These are phyloP conservation scores for Anarhynchus alexandrinus DNA, from an alignment of 2,113 vertebrate genomes.

Conservation along the genomic window DNA sequence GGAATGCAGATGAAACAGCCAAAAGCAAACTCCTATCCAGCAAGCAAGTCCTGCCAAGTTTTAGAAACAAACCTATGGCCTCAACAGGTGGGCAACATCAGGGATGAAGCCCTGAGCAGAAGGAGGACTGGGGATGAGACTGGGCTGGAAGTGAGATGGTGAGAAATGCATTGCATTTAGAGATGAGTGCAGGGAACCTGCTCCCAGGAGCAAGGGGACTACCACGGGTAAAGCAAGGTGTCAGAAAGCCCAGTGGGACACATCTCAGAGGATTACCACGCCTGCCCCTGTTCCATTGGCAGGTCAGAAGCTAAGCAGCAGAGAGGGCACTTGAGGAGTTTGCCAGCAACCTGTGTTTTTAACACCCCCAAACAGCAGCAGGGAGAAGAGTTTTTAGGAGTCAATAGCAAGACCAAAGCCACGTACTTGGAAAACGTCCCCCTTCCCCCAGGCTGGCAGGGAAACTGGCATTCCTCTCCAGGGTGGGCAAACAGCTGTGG, in stretches of 20 bases:
- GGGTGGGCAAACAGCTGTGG: conserved; percentile 51
- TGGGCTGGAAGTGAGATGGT: neutral
- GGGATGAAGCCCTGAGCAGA: neutral
- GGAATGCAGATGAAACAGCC: neutral
- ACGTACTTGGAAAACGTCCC: neutral
- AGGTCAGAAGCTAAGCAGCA: neutral
- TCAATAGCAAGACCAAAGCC: neutral
- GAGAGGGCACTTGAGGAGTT: neutral
- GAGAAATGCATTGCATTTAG: neutral
- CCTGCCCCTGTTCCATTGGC: neutral
- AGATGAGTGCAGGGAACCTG: neutral
- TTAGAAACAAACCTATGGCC: neutral
- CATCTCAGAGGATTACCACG: neutral
- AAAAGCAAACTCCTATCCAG: neutral
- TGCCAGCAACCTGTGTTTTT: neutral
- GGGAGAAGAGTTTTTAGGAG: neutral
- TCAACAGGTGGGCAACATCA: neutral
- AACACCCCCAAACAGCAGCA: neutral
- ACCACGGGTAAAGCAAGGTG: neutral
- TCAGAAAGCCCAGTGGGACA: neutral
- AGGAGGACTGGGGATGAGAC: neutral
- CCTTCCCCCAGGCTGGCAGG: neutral
- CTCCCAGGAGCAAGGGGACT: neutral
- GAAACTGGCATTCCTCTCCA: neutral
- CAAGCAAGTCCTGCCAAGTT: neutral